A percentile compares a stretch with the other conserved stretches of the same genome.
phyloP scores from a whole-genome alignment of 2,888 invertebrate genomes.

The Bombyx huttoni region DNA sequence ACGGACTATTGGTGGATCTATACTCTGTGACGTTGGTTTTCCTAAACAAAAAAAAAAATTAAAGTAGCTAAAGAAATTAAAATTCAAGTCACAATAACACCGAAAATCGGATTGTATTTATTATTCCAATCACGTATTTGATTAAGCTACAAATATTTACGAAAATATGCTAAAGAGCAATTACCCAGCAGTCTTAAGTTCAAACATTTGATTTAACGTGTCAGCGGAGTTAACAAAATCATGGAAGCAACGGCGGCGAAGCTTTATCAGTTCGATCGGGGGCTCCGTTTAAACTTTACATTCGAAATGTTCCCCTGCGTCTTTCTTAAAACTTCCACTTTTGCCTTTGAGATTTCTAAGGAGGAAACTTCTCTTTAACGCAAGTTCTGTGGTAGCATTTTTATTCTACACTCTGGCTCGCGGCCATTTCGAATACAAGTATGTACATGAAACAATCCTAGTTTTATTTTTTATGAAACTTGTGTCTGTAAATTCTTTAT shows the following conservation, averaged over 20 bases:
- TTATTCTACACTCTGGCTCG: slow-evolving; percentile 26
- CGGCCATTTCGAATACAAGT: slow-evolving; percentile 15
- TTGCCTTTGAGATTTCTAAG: slow-evolving; percentile 54
- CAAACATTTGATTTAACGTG: slow-evolving; percentile 16
- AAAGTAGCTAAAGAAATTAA: neutral
- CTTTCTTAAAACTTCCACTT: slow-evolving; percentile 49
- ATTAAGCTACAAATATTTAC: slow-evolving; percentile 3
- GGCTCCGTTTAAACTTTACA: slow-evolving; percentile 42
- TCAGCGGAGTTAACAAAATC: slow-evolving; percentile 29
- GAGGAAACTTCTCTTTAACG: slow-evolving; percentile 41
- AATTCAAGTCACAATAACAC: neutral
- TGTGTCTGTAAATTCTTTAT: too few species aligned
- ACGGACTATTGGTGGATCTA: too few species aligned
- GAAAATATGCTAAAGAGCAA: slow-evolving; percentile 9
- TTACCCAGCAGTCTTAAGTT: slow-evolving; percentile 8
- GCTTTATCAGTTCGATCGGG: slow-evolving; percentile 38
- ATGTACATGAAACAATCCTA: neutral
- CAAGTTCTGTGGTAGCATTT: slow-evolving; percentile 28
- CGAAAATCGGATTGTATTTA: neutral
- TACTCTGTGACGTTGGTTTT: too few species aligned
- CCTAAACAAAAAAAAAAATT: too few species aligned
- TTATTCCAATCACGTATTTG: neutral
- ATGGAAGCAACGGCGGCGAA: slow-evolving; percentile 28
- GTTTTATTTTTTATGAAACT: too few species aligned
- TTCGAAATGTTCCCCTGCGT: slow-evolving; percentile 41